Base-by-base conservation (phyloP, 2,797 vertebrate species). In the Phrynocephalus forsythii region DNA sequence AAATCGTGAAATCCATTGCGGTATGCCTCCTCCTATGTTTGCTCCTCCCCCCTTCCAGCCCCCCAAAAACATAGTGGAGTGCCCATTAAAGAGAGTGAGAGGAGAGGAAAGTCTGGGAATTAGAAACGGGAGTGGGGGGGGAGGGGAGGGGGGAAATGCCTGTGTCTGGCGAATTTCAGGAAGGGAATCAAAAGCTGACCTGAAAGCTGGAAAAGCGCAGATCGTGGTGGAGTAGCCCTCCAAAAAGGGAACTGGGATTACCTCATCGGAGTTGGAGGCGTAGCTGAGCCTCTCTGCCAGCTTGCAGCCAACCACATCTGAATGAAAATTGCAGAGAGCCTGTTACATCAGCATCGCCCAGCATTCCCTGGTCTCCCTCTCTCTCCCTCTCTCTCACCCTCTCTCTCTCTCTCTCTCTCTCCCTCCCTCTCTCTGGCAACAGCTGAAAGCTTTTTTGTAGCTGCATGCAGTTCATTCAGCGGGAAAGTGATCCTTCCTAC, bases 291-390 rank as follows among this genome's bases (percentile, higher is more conserved):
- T 90, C 83, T 69, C 90, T 90, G 95, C 93, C 92, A 92, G 89
- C 93, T 92, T 88, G 18, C 93, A 94, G 94, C 94, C 94, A 94
- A 95, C 93, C 95, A 94, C 93, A 94, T 92, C 87, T 94, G 94
- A 95, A 97, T 95, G 95, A 93, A 93, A 95, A 94, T 94, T 90
- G 92, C 94, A 93, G 92, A 91, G 75, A 95, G 91, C 89, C 83
- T 30, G 93, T 98, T 96, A 98, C 97, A 97, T 98, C 96, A 96
- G 92, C 97, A 93, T 76, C 91, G 89, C 92, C 94, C 94, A 94
- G 91, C 96, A 95, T 97, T 95, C 95, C 90, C 91, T 91, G 75
- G 75, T 75, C 72, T 44, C 69, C 15, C 69, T 71, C 69, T 15
- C 28, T 73, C 56, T 77, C 94, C 85, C 84, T 89, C 50, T 75